phyloP scores from a whole-genome alignment of 1,140 invertebrate genomes.

The Hycleus cichorii region DNA sequence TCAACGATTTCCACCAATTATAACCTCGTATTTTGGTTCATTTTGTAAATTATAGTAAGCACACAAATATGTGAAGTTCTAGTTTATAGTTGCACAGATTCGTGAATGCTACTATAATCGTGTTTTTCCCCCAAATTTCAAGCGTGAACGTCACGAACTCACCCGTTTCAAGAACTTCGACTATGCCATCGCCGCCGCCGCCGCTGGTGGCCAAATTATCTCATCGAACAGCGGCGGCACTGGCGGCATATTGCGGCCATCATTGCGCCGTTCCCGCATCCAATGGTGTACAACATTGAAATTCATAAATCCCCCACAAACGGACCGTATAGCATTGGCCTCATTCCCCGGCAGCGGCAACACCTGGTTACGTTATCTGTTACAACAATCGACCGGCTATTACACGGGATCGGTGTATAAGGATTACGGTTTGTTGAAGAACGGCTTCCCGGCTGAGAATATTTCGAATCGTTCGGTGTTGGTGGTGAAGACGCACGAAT shows the following conservation, averaged over 20 bases:
- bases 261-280: conserved; percentile 37
- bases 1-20: too few relatives aligned
- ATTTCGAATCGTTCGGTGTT: conserved; percentile 66
- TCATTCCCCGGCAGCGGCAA: conserved; percentile 75
- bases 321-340: conserved; percentile 52
- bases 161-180: conserved; percentile 24
- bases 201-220: too few relatives aligned
- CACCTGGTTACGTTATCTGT: conserved; percentile 68
- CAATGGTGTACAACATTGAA: conserved; percentile 44
- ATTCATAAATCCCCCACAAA: conserved; percentile 35
- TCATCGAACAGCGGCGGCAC: not conserved
- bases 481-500: conserved; percentile 75
- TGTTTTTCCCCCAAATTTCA: conserved; percentile 5
- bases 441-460: conserved; percentile 73
- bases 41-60: too few relatives aligned
- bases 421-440: conserved; percentile 62
- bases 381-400: conserved; percentile 68
- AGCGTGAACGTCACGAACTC: conserved; percentile 11
- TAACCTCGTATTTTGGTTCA: too few relatives aligned
- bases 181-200: conserved; percentile 7
- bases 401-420: conserved; percentile 72
- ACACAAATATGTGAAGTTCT: too few relatives aligned
- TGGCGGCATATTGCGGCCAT: conserved; percentile 17
- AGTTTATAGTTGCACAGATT: too few relatives aligned
- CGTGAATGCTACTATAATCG: conserved; percentile 1